Evolutionary conservation across 2,888 invertebrate genomes (phyloP), one percentile per base, ranked within the genome.

Genomic region (Drosophila koepferae): DNA sequence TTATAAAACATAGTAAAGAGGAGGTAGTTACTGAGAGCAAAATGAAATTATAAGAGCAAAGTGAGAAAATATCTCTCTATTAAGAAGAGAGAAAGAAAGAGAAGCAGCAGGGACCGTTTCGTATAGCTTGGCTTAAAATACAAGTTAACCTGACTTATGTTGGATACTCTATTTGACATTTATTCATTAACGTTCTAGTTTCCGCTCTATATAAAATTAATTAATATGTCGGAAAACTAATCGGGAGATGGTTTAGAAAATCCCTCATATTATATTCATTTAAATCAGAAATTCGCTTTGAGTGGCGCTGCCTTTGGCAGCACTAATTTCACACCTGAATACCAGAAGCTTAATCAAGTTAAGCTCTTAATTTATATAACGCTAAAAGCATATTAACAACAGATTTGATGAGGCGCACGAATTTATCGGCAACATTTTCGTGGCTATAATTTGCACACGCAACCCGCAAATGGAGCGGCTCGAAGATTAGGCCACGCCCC

Each of bases 391-490:
- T 49, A 66, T 67, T 67, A 67, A 49, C 41, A 67, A 65, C 78
- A 77, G 63, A 85, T 77, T 85, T 82, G 65, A 87, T 85, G 67
- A 53, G 67, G 65, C 76, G 63, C 70, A 82, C 73, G 65, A 66
- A 69, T 67, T 82, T 62, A 74, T 65, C 40, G 66, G 40, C 60
- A 67, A 46, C 14, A 56, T 70, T 48, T 43, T 31, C 20, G 31
- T 51, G 72, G 62, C 65, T 80, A 87, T 80, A 68, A 74, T 69
- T 66, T 74, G 82, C 76, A 66, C 73, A 54, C 70, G 56, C 60
- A 44, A 18, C 28, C 58, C 51, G 36, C 59, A 48, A 58, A 55
- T 38, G 63, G 34, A 23, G 44, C 10, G 16, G 7, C 18, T 10
- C n/a, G 3, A 23, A 53, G 46, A 65, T n/a, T 64, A n/a, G 14